phyloP scores from a whole-genome alignment of 2,797 vertebrate species.

The Sebastes kiyomatsui region DNA sequence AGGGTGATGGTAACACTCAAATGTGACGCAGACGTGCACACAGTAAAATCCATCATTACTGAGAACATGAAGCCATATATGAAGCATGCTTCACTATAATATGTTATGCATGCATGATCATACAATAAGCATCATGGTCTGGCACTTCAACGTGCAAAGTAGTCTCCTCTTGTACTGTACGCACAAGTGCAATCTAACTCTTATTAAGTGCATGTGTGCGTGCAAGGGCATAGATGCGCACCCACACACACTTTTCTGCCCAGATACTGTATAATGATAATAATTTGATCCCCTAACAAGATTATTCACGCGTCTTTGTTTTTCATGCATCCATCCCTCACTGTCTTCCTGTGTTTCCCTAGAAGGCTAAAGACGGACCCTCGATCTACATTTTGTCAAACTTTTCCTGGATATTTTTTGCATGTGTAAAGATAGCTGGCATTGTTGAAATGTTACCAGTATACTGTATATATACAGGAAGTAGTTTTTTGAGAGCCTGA shows the following conservation, averaged over 20 bases:
- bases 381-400: slow-evolving; percentile 3
- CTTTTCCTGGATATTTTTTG: background rate
- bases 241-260: slow-evolving; percentile 16
- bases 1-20: background rate
- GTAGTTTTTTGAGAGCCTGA: background rate
- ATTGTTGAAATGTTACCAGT: background rate
- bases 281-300: slow-evolving; percentile 25
- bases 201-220: slow-evolving; percentile 19
- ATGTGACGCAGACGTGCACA: slow-evolving; percentile 19
- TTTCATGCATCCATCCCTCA: background rate
- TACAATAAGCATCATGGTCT: slow-evolving; percentile 15
- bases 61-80: slow-evolving; percentile 15
- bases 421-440: background rate
- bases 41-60: slow-evolving; percentile 22
- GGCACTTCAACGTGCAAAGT: background rate
- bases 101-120: slow-evolving; percentile 34
- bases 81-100: background rate
- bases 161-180: background rate
- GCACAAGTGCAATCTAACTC: background rate
- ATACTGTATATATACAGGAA: slow-evolving; percentile 4
- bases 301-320: slow-evolving; percentile 34
- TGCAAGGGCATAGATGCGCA: background rate
- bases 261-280: slow-evolving; percentile 40
- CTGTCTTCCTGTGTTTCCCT: background rate
- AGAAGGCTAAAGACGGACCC: background rate